Conservation (phyloP, 2,113 vertebrate species). For the Cynoglossus semilaevis region DNA sequence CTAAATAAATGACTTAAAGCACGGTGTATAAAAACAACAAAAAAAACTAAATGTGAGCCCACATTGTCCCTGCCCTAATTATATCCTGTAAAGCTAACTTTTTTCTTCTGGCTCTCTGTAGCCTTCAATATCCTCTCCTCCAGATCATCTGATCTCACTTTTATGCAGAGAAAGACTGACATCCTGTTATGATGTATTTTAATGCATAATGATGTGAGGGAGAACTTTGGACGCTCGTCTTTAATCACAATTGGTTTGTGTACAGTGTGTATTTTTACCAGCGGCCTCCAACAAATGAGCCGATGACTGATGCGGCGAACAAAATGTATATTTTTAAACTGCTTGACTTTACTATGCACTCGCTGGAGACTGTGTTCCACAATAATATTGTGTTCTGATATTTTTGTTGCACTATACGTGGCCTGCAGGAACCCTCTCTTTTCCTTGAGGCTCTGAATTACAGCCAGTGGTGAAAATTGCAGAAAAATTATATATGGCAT, state of each 20-base stretch:
- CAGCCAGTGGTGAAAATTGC: constrained; percentile 43
- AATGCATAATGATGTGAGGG: constrained; percentile 8
- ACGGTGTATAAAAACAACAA: neutral
- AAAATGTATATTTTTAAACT: constrained; percentile 23
- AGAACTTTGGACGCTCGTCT: constrained; percentile 18
- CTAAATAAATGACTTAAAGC: constrained; percentile 39
- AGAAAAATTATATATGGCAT: constrained; percentile 49
- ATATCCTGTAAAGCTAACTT: constrained; percentile 25
- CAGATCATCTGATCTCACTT: constrained; percentile 15
- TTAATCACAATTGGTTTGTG: constrained; percentile 1
- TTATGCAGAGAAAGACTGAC: neutral
- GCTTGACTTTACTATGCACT: constrained; percentile 17
- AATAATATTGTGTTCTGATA: constrained; percentile 1
- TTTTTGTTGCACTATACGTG: constrained; percentile 23
- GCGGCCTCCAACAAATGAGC: constrained; percentile 10
- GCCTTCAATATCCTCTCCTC: neutral
- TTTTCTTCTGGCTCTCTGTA: constrained; percentile 2
- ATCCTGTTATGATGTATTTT: neutral
- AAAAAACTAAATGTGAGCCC: constrained; percentile 24
- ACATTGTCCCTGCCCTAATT: constrained; percentile 21
- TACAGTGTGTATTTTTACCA: neutral
- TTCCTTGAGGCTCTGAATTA: constrained; percentile 31
- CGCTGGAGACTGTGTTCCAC: constrained; percentile 4
- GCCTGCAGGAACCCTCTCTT: constrained; percentile 21
- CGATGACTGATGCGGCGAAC: constrained; percentile 12